phyloP scores from a whole-genome alignment of 2,888 invertebrate genomes.

The Carterocephalus palaemon region DNA sequence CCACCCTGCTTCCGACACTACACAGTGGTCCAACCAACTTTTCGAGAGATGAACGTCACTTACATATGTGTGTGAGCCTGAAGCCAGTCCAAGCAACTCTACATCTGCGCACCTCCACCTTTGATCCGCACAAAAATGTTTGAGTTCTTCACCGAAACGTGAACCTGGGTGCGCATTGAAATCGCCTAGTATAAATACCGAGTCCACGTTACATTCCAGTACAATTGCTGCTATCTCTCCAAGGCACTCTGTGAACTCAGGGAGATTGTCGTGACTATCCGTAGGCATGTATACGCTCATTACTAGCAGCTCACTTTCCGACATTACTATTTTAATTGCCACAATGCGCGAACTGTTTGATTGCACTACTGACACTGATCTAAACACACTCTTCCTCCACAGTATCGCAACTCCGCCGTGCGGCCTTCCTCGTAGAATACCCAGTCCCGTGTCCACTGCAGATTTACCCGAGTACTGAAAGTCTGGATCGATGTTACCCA shows the following conservation, averaged over 20 bases:
- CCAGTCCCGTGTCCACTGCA: slow-evolving; percentile 33
- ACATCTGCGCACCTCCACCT: slow-evolving; percentile 30
- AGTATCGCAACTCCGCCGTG: slow-evolving; percentile 34
- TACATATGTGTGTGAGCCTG: slow-evolving; percentile 29
- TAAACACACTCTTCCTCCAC: slow-evolving; percentile 32
- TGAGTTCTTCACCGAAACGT: slow-evolving; percentile 29
- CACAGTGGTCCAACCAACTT: slow-evolving; percentile 31
- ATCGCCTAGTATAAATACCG: slow-evolving; percentile 29
- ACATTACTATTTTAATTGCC: slow-evolving; percentile 25
- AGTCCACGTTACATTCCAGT: slow-evolving; percentile 23
- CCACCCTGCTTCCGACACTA: slow-evolving; percentile 26
- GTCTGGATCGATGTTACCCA: not conserved
- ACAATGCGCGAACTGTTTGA: slow-evolving; percentile 29
- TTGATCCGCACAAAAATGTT: slow-evolving; percentile 30
- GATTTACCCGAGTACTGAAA: slow-evolving; percentile 30
- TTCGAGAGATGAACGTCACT: slow-evolving; percentile 29
- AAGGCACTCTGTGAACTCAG: slow-evolving; percentile 30
- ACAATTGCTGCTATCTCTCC: slow-evolving; percentile 29
- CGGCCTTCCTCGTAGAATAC: slow-evolving; percentile 31
- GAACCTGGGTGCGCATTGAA: slow-evolving; percentile 34
- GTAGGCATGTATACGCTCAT: slow-evolving; percentile 36
- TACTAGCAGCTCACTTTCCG: slow-evolving; percentile 25
- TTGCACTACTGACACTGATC: slow-evolving; percentile 28
- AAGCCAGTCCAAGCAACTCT: slow-evolving; percentile 11
- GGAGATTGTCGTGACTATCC: slow-evolving; percentile 29